Evolutionary conservation across 2,888 invertebrate genomes (phyloP).

Genomic region (Meandrusa payeni): DNA sequence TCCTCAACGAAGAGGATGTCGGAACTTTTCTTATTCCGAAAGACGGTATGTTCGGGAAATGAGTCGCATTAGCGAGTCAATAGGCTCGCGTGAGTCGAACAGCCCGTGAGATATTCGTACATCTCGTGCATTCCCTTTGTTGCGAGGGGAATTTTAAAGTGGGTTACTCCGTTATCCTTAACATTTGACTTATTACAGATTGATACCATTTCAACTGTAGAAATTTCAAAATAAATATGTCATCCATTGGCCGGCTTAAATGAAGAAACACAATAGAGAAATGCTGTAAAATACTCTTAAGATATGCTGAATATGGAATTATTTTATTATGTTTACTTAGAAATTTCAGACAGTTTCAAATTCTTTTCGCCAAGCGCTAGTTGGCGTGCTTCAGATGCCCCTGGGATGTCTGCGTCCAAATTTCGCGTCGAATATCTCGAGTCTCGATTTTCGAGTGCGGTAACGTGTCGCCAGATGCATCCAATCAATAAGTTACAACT

Average conservation of each 20-base stretch:
- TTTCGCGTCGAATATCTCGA: conserved; percentile 1
- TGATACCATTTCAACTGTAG: too few species aligned
- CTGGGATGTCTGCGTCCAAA: conserved; percentile 7
- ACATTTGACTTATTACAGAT: too few species aligned
- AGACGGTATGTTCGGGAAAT: conserved; percentile 71
- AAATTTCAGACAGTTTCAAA: neutral
- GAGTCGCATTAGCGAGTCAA: conserved; percentile 76
- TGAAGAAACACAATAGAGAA: too few species aligned
- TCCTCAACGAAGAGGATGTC: conserved; percentile 50
- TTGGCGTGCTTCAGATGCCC: too few species aligned
- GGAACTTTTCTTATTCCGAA: conserved; percentile 74
- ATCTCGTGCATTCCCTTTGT: neutral
- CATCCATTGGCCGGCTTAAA: too few species aligned
- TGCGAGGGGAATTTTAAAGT: neutral
- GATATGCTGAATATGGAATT: neutral
- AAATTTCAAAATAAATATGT: too few species aligned
- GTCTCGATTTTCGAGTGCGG: neutral
- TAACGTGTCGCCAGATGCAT: conserved; percentile 36
- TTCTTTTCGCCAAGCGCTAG: neutral
- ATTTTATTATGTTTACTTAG: neutral
- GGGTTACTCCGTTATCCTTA: neutral
- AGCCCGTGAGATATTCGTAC: neutral
- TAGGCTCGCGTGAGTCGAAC: conserved; percentile 62
- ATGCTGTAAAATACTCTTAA: too few species aligned
- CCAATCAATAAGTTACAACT: conserved; percentile 46